Percentiles rank a stretch among this genome's conserved stretches.
Evolutionary conservation across 2,113 vertebrate genomes (phyloP).

Genomic region (Coturnix japonica): DNA sequence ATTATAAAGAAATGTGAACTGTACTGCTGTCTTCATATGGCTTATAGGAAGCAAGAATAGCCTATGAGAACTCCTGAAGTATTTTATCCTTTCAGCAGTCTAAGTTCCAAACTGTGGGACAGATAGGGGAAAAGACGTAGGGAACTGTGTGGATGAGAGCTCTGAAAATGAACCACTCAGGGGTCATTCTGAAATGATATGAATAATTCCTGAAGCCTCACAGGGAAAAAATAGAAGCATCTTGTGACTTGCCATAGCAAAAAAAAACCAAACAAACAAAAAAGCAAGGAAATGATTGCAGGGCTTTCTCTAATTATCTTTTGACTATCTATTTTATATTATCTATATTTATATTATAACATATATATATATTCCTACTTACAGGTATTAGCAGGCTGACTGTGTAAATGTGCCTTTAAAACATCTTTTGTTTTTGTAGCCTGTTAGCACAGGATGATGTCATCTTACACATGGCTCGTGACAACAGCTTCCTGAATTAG

Average conservation of each 20-base stretch:
- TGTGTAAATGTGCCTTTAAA: neutral
- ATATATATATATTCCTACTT: neutral
- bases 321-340: neutral
- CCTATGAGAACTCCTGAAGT: neutral
- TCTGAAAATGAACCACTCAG: neutral
- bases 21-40: neutral
- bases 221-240: neutral
- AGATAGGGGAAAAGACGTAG: neutral
- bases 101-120: neutral
- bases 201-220: neutral
- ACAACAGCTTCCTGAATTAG: neutral
- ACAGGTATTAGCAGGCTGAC: neutral
- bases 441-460: neutral
- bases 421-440: neutral
- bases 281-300: neutral
- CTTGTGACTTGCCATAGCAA: neutral
- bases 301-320: neutral
- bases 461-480: neutral
- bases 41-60: neutral
- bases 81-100: conserved; percentile 7
- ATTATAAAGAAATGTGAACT: neutral
- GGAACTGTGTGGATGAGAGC: neutral
- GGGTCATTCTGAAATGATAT: neutral
- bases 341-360: too few relatives aligned
- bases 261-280: neutral